These are phyloP conservation scores for Periophthalmodon schlosseri DNA, from an alignment of 2,113 vertebrate species.

Conservation along the genomic window DNA sequence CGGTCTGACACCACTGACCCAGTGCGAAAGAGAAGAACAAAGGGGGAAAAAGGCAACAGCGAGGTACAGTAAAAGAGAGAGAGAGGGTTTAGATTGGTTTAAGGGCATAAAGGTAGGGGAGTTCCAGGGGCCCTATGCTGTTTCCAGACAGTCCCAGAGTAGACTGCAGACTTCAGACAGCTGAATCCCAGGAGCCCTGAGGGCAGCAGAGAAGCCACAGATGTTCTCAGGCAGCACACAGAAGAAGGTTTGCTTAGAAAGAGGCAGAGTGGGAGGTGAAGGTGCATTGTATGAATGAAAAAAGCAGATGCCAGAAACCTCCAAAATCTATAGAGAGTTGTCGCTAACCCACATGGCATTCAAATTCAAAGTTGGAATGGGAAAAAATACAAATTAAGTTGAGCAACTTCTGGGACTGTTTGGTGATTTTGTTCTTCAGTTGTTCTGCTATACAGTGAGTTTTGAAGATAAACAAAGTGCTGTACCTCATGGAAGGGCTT, in stretches of 20 bases:
- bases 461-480: background rate
- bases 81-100: slow-evolving; percentile 69
- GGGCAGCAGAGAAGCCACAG: slow-evolving; percentile 76
- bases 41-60: slow-evolving; percentile 50
- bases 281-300: slow-evolving; percentile 63
- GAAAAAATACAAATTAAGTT: slow-evolving; percentile 54
- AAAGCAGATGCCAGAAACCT: slow-evolving; percentile 58
- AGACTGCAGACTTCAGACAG: slow-evolving; percentile 75
- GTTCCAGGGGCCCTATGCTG: slow-evolving; percentile 66
- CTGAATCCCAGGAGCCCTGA: slow-evolving; percentile 68
- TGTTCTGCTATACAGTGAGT: background rate
- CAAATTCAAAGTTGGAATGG: slow-evolving; percentile 47
- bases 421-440: slow-evolving; percentile 38
- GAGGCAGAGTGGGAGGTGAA: slow-evolving; percentile 63
- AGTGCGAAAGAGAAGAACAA: slow-evolving; percentile 59
- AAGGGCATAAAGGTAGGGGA: slow-evolving; percentile 70
- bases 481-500: slow-evolving; percentile 94
- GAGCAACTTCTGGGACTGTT: slow-evolving; percentile 55
- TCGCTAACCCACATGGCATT: slow-evolving; percentile 30
- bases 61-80: slow-evolving; percentile 60
- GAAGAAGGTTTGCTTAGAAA: slow-evolving; percentile 53
- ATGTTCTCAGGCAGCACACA: slow-evolving; percentile 74
- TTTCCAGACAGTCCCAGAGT: slow-evolving; percentile 74
- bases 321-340: slow-evolving; percentile 48
- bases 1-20: slow-evolving; percentile 76